Evolutionary conservation across 2,888 invertebrate genomes (phyloP), one percentile per base, ranked within the genome.

Genomic region (Drosophila merina): DNA sequence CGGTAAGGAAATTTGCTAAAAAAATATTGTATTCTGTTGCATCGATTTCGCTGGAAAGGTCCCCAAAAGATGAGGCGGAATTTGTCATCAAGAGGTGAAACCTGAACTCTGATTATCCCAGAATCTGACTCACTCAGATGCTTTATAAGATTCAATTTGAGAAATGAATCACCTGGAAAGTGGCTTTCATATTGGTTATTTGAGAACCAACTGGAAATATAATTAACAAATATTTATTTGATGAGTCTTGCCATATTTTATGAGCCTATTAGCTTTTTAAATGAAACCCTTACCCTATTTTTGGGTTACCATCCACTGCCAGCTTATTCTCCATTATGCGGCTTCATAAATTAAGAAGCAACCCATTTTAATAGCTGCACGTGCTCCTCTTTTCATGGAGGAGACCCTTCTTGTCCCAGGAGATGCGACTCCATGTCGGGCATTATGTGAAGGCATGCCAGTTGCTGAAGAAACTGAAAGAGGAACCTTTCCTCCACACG

Each of bases 291-390:
- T 47, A 8, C 8, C 6, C 30, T 26, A 33, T 49, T 52, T 5
- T n/a, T 33, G 36, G 36, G 1, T n/a, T 1, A n/a, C 51, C 42
- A 56, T 33, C 38, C 42, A 14, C 31, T 36, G 62, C 8, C 57
- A 67, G 74, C 59, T 64, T 72, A 66, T 72, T 64, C 59, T 56
- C 67, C 75, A 67, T 72, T 66, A 64, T 74, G 75, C 80, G 54
- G 59, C 64, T 59, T 76, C 76, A 74, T 84, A 80, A 80, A 84
- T 84, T 81, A 75, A 84, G 81, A 71, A 80, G 68, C 67, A 76
- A 60, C 63, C 68, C 81, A 67, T 74, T 78, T 83, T 62, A 69
- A 69, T 50, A 54, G 67, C 31, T 28, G 51, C 30, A 31, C 62
- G 62, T 47, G 62, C 42, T 44, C 42, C n/a, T 6, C 12, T 28